These are phyloP conservation scores for Trichosurus vulpecula DNA, from an alignment of 2,797 vertebrate species.

Conservation along the genomic window DNA sequence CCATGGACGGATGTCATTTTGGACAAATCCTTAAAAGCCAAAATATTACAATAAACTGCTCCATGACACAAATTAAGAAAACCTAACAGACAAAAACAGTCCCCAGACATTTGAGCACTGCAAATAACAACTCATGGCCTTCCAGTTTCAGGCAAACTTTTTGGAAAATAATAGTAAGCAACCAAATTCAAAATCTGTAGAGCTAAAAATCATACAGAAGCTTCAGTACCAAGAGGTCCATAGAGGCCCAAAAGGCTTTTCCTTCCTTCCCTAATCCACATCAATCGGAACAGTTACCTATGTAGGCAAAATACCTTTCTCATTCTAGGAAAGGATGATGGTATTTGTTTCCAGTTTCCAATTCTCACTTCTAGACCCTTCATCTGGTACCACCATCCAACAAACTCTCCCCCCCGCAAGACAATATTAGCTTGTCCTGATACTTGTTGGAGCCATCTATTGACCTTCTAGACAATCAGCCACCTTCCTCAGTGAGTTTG, in stretches of 20 bases:
- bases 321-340: neutral
- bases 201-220: neutral
- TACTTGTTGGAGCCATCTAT: neutral
- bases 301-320: neutral
- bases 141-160: neutral
- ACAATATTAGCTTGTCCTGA: neutral
- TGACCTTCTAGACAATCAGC: neutral
- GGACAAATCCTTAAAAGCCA: neutral
- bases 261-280: neutral
- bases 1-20: neutral
- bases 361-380: neutral
- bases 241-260: neutral
- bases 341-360: neutral
- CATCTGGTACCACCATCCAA: neutral
- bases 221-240: neutral
- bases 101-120: too few species aligned
- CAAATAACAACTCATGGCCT: accelerated
- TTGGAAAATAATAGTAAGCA: constrained; percentile 10
- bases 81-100: neutral
- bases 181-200: neutral
- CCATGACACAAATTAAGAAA: accelerated
- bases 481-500: neutral
- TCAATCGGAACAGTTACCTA: neutral
- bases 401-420: neutral
- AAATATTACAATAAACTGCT: too few species aligned